phyloP scores from a whole-genome alignment of 64 coral and sea anemone genomes.

The Dendronephthya gigantea region DNA sequence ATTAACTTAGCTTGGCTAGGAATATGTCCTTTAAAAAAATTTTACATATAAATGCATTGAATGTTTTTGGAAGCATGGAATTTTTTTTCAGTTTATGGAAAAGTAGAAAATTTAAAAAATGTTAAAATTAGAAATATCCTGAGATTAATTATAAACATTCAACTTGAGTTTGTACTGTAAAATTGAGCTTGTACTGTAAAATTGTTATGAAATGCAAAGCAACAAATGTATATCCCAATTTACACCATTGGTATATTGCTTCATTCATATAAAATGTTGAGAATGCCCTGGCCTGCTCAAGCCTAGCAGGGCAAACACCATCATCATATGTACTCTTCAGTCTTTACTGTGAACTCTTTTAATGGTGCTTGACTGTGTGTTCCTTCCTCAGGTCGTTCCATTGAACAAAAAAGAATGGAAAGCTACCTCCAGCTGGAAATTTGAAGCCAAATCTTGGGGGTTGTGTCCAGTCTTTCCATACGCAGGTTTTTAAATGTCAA shows the following conservation, averaged over 20 bases:
- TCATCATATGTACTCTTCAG: slow-evolving; percentile 21
- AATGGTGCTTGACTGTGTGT: slow-evolving; percentile 17
- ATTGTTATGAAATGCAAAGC: neutral
- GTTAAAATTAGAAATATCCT: neutral
- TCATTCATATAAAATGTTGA: slow-evolving; percentile 33
- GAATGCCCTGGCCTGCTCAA: slow-evolving; percentile 12
- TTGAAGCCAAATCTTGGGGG: no score
- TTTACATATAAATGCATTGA: neutral
- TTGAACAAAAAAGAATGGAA: slow-evolving; percentile 21
- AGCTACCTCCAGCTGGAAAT: slow-evolving; percentile 29
- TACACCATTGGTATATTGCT: slow-evolving; percentile 15
- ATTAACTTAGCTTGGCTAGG: neutral
- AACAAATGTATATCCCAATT: neutral
- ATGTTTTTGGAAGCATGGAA: neutral
- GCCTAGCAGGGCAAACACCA: neutral
- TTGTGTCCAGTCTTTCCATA: no score
- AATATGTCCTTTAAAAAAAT: neutral
- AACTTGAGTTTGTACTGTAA: neutral
- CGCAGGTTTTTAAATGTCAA: no score
- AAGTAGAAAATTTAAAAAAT: neutral
- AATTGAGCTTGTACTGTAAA: neutral
- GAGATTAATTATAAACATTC: neutral
- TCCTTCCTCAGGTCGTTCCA: slow-evolving; percentile 8
- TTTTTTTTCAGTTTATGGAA: slow-evolving; percentile 1
- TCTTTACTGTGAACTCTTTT: slow-evolving; percentile 14